A percentile compares a stretch with the other conserved stretches of the same genome.
These are phyloP conservation scores for Phrynosoma platyrhinos DNA, from an alignment of 2,113 vertebrate genomes.

Conservation along the genomic window DNA sequence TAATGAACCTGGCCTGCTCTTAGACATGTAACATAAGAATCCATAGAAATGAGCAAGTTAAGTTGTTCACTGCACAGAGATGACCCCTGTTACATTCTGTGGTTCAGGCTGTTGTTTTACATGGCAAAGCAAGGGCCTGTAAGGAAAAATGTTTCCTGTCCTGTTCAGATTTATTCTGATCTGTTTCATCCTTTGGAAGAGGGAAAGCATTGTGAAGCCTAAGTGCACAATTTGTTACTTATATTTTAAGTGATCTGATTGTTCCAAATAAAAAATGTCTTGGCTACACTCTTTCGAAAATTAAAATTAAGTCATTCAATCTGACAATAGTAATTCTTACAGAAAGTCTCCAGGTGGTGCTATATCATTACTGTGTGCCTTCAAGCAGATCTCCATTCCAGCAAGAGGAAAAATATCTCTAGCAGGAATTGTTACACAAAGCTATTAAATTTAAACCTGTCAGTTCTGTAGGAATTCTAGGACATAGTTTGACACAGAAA, in stretches of 20 bases:
- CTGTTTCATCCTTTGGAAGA: neutral
- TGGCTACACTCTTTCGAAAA: neutral
- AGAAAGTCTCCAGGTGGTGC: slow-evolving; percentile 63
- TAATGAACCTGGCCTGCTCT: neutral
- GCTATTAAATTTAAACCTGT: neutral
- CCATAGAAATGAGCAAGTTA: neutral
- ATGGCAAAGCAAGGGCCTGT: no score
- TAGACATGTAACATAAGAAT: neutral
- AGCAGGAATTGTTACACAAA: neutral
- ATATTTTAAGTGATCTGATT: neutral
- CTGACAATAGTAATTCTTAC: slow-evolving; percentile 50
- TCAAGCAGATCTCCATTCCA: fast-evolving
- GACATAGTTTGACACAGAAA: neutral
- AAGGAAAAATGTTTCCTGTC: neutral
- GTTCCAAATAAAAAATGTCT: neutral
- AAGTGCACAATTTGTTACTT: neutral
- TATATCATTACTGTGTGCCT: neutral
- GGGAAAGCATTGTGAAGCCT: neutral
- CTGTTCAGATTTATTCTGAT: neutral
- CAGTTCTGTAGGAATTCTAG: neutral
- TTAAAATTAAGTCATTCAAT: neutral
- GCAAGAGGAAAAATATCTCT: neutral
- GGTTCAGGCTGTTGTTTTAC: neutral
- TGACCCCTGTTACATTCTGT: neutral
- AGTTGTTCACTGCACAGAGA: neutral